Percentiles rank a stretch among this genome's conserved stretches.
Evolutionary conservation across 1,140 invertebrate species (phyloP).

Genomic region (Drosophila azteca): DNA sequence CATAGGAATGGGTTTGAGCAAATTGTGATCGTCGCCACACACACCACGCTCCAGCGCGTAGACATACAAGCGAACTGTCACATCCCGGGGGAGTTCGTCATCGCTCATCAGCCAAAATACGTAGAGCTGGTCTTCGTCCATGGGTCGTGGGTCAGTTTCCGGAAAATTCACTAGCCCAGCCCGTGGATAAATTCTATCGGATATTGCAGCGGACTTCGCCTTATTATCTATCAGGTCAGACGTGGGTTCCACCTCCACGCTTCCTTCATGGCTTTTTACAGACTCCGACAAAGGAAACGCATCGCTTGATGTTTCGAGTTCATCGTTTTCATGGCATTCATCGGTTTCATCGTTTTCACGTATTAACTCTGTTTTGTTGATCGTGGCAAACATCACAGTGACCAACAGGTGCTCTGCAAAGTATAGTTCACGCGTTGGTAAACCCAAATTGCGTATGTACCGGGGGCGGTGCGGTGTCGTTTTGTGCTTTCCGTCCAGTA

Average conservation of each 20-base stretch:
- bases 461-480: background rate
- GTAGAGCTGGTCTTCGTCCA: background rate
- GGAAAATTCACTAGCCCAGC: too few species aligned
- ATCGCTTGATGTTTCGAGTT: too few species aligned
- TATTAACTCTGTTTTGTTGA: background rate
- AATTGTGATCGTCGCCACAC: background rate
- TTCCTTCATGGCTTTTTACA: too few species aligned
- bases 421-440: slow-evolving; percentile 5
- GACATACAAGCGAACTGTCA: background rate
- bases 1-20: slow-evolving; percentile 4
- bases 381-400: slow-evolving; percentile 19
- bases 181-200: background rate
- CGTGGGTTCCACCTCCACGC: too few species aligned
- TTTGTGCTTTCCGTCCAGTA: background rate
- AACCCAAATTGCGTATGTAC: background rate
- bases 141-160: too few species aligned
- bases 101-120: slow-evolving; percentile 29
- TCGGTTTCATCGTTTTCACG: too few species aligned
- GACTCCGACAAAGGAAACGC: too few species aligned
- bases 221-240: too few species aligned
- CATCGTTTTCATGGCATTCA: too few species aligned
- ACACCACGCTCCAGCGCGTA: background rate
- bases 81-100: background rate
- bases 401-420: slow-evolving; percentile 20
- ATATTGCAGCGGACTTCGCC: background rate